Base-by-base conservation (phyloP, 2,113 vertebrate genomes). In the Silurus meridionalis region DNA sequence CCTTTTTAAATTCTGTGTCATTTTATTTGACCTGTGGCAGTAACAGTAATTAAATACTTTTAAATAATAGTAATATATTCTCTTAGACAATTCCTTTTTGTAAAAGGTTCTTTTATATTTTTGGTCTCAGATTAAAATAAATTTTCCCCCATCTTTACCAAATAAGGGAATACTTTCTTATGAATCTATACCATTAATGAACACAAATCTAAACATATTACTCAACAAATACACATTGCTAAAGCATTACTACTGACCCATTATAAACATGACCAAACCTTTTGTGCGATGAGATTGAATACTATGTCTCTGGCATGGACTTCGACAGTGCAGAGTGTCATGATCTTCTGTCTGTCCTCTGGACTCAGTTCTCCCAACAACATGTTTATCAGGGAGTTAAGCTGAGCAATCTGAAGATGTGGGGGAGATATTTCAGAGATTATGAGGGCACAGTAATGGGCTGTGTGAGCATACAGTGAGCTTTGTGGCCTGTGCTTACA, bases 331-430 rank as follows among this genome's bases (percentile, higher is more conserved):
- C 95, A 97, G 86, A 96, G 90, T 19, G 94, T 96, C 95, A 94
- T 96, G 88, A 96, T 95, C 92, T 97, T 98, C 93, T 96, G 96
- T 72, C 93, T 87, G 89, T 97, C 92, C 13, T 94, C 92, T 1
- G 53, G 92, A 80, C 89, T 93, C 86, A 97, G 92, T 25, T 97
- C 95, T 90, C 95, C 95, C 89, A 97, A 89, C 46, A 97, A 87
- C 89, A 96, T 79, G 48, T 89, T 89, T 87, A 97, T 96, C 90
- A 96, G 85, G 79, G 91, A 83, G 90, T 96, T 97, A 87, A 97
- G 90, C 75, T 96, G 96, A 90, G 91, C 89, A 90, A 96, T 89
- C 96, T 96, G 86, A 61, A 87, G 46, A 86, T 87, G 71, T 15
- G 57, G 75, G 61, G 84, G 84, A 84, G 69, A 88, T 86, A 84